Evolutionary conservation across 2,888 invertebrate species (phyloP).

Genomic region (Auanema freiburgensis): DNA sequence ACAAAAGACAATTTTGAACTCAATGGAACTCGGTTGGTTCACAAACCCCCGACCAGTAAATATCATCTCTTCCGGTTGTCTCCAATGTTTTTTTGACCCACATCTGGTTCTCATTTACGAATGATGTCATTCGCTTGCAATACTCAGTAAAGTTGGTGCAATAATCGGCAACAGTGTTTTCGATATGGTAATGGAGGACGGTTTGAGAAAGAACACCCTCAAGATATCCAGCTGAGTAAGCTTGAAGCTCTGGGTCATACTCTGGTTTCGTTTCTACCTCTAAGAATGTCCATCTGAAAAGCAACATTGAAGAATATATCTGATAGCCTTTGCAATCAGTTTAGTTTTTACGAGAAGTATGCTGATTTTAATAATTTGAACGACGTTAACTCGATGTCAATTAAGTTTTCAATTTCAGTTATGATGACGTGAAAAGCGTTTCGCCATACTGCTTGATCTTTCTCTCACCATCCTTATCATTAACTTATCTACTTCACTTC

Average conservation of each 20-base stretch:
- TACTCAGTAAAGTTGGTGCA: slow-evolving; percentile 59
- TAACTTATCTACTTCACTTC: neutral
- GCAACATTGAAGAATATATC: too few species aligned
- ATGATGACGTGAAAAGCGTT: too few species aligned
- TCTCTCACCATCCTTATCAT: neutral
- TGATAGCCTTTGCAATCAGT: too few species aligned
- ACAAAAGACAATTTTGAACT: slow-evolving; percentile 7
- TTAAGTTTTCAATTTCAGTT: too few species aligned
- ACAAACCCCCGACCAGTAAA: slow-evolving; percentile 60
- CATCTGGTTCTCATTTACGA: slow-evolving; percentile 50
- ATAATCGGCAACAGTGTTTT: slow-evolving; percentile 52
- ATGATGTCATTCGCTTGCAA: slow-evolving; percentile 49
- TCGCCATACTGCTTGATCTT: too few species aligned
- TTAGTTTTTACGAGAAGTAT: too few species aligned
- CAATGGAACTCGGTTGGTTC: neutral
- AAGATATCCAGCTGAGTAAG: slow-evolving; percentile 60
- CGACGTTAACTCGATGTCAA: too few species aligned
- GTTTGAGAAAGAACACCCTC: slow-evolving; percentile 53
- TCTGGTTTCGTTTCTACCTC: slow-evolving; percentile 53
- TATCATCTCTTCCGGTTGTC: slow-evolving; percentile 50
- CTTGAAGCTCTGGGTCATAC: slow-evolving; percentile 50
- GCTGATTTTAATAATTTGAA: too few species aligned
- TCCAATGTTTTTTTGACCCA: slow-evolving; percentile 53
- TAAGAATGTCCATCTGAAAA: slow-evolving; percentile 46
- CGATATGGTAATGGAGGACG: slow-evolving; percentile 47